Evolutionary conservation across 2,888 invertebrate genomes (phyloP), one percentile per base, ranked within the genome.

Genomic region (Chironomus tentans): DNA sequence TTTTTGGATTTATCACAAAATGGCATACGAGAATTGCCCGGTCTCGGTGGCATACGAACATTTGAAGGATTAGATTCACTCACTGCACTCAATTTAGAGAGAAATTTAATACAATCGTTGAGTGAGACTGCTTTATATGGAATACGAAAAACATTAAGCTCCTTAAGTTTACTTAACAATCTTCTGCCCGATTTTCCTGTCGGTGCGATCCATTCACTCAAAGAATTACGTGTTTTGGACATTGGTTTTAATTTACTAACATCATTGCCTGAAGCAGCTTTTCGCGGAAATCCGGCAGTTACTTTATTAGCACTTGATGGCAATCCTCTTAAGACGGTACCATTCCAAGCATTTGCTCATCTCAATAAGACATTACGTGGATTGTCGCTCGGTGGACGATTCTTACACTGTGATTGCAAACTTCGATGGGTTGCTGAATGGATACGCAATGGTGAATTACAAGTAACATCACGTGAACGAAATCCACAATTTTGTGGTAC

Each of bases 401-500:
- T 94, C 82, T 85, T 96, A 46, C 91, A 92, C 79, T 96, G 96
- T 81, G 95, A 96, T 82, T 96, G 96, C 82, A 89, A 91, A 77
- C 83, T 96, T 70, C 88, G 90, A 7, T 96, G 96, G 96, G 91
- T 95, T 77, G 90, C 93, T 77, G 91, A 95, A 81, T 96, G 95
- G 96, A 94, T 95, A 79, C 88, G 91, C 74, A 91, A 90, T 78
- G 91, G 91, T 13, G 95, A 95, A 82, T 86, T 96, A 61, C 95
- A 96, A 87, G 84, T 96, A 21, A 95, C 95, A 12, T 95, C 95
- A 78, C 88, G 95, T 65, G 96, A 96, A 83, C 87, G 94, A 79
- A 94, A 93, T 83, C 95, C 95, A 6, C 95, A 96, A 83, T 96
- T 95, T 83, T 96, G 95, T 81, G 95, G 95, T 13, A 90, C 90